Evolutionary conservation across 2,888 invertebrate species (phyloP).

Genomic region (Cheiracanthium punctorium): DNA sequence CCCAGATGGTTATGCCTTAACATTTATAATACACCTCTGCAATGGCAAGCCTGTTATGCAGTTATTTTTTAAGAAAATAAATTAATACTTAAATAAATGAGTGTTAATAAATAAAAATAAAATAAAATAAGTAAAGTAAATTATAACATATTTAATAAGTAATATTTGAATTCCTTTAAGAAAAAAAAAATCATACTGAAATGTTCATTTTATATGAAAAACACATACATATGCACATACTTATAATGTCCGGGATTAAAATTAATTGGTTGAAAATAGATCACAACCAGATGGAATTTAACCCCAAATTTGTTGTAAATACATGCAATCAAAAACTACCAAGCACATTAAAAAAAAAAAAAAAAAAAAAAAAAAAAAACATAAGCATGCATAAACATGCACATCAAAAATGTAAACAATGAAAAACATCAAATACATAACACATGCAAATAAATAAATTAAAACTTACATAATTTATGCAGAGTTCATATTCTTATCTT

Average conservation of each 20-base stretch:
- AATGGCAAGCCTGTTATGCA: too few species aligned
- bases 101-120: too few species aligned
- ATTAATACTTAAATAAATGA: too few species aligned
- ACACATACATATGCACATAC: background rate
- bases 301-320: slow-evolving; percentile 32
- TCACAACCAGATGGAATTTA: slow-evolving; percentile 39
- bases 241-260: slow-evolving; percentile 46
- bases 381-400: background rate
- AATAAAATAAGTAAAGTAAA: too few species aligned
- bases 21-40: too few species aligned
- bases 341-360: background rate
- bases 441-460: background rate
- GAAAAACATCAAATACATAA: background rate
- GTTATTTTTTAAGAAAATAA: too few species aligned
- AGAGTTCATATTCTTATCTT: too few species aligned
- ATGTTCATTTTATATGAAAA: too few species aligned
- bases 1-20: too few species aligned
- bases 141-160: too few species aligned
- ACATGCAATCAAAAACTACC: background rate
- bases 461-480: background rate
- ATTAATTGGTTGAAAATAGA: slow-evolving; percentile 39
- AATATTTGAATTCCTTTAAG: too few species aligned
- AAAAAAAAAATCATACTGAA: too few species aligned
- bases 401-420: background rate
- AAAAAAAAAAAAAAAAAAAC: background rate